Base-by-base conservation (phyloP, 2,113 vertebrate genomes). In the Amphiprion percula region DNA sequence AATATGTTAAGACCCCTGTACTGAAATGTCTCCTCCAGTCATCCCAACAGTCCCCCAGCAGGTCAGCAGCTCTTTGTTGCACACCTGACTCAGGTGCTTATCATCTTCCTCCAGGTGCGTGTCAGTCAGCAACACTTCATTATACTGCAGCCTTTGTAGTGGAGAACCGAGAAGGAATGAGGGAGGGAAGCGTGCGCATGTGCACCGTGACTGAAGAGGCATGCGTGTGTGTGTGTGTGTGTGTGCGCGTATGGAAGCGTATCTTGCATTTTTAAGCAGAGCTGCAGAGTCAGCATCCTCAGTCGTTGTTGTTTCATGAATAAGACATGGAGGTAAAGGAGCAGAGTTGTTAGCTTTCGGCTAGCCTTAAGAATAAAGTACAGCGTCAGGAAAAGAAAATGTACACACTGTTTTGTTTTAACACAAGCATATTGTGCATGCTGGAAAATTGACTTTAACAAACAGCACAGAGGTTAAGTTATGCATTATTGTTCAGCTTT, bases 41-140 rank as follows among this genome's bases (percentile, higher is more conserved):
- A 33, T 63, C 63, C 60, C 50, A 56, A 10, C 54, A 64, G 24
- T 30, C 70, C 37, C 77, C 44, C 72, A 62, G 79, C 77, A 23
- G 77, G 71, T 83, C 81, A 74, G 81, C 49, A 30, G 75, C 66
- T 47, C 77, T 82, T 74, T 86, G 82, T 70, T 68, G 58, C 61
- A 77, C 63, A 64, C 53, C 55, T 66, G 84, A 87, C 67, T 87
- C 70, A 46, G 64, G 72, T 49, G 72, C 87, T 87, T 87, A 88
- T 88, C 83, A 9, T 72, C 77, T n/a, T 65, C 56, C 58, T 87
- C 79, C 88, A 89, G 86, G 85, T 87, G 88, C 26, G 9, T 77
- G 88, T 91, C 88, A 75, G n/a, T 93, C 90, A 91, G 30, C 74
- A 76, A 52, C 68, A 71, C 63, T 84, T 86, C 75, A 87, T 88